These are phyloP conservation scores for Cyanocitta stelleri DNA, from an alignment of 2,113 vertebrate genomes.

Conservation along the genomic window DNA sequence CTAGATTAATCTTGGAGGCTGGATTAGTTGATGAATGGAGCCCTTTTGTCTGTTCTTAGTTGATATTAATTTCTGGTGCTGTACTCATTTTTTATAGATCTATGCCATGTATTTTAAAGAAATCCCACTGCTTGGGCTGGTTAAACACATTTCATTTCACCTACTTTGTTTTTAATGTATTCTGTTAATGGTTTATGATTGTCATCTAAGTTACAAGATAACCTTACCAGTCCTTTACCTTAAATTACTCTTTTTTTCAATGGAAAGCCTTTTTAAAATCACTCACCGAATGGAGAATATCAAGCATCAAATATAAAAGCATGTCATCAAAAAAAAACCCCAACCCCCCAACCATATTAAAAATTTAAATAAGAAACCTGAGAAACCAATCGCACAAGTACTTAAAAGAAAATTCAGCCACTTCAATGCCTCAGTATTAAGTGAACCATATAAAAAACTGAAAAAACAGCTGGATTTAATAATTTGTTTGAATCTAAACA, in stretches of 20 bases:
- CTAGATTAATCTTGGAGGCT: slow-evolving; percentile 15
- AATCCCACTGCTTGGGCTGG: not conserved
- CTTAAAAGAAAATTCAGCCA: not conserved
- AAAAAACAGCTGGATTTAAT: rapidly evolving
- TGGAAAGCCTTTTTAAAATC: not conserved
- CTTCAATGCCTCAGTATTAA: not conserved
- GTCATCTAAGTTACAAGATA: not conserved
- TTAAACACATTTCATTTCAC: not conserved
- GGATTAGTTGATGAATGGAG: slow-evolving; percentile 3
- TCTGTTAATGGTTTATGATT: not conserved
- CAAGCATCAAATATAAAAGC: not conserved
- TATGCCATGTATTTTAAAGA: not conserved
- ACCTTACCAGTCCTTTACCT: not conserved
- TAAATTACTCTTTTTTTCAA: not conserved
- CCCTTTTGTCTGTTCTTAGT: not conserved
- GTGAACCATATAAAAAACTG: not conserved
- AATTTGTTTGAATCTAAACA: not conserved
- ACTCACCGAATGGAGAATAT: not conserved
- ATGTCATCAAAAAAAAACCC: not conserved
- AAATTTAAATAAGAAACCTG: not conserved
- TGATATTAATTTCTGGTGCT: slow-evolving; percentile 17
- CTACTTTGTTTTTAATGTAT: not conserved
- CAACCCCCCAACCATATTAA: not conserved
- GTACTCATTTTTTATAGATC: not conserved
- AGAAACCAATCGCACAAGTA: not conserved